Evolutionary conservation across 2,113 vertebrate species (phyloP).

Genomic region (Forbesichthys papilliferus): DNA sequence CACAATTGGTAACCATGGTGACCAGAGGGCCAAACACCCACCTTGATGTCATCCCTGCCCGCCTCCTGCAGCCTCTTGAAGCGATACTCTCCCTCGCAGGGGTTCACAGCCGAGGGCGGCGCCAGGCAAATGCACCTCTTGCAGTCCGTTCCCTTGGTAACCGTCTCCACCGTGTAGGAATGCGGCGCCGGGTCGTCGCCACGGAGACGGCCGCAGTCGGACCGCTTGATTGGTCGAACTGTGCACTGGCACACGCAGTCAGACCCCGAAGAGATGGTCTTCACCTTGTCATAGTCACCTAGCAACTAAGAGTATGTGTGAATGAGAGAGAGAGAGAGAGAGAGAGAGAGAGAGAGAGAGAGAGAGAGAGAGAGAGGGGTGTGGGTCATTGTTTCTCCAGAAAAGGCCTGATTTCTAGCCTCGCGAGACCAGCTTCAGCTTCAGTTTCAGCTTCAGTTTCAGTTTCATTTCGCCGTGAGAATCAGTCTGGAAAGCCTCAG

Average conservation of each 20-base stretch:
- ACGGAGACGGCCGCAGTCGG: constrained; percentile 81
- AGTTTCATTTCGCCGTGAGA: too few relatives aligned
- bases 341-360: constrained; percentile 7
- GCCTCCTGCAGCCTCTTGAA: constrained; percentile 89
- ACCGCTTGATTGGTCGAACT: constrained; percentile 85
- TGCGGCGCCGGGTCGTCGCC: constrained; percentile 68
- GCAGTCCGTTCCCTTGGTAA: constrained; percentile 88
- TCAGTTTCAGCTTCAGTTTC: too few relatives aligned
- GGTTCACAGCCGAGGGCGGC: constrained; percentile 89
- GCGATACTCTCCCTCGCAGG: constrained; percentile 91
- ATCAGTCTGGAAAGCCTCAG: too few relatives aligned
- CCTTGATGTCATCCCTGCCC: constrained; percentile 85
- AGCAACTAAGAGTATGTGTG: constrained; percentile 71
- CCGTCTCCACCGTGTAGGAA: constrained; percentile 91
- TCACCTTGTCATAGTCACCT: constrained; percentile 95
- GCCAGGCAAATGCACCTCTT: constrained; percentile 90
- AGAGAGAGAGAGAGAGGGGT: not conserved
- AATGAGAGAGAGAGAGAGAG: not conserved
- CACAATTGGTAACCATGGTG: not conserved
- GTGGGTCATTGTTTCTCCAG: too few relatives aligned
- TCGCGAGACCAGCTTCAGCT: too few relatives aligned
- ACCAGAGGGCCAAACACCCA: constrained; percentile 54
- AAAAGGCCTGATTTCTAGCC: too few relatives aligned
- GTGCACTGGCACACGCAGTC: constrained; percentile 91
- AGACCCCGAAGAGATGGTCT: constrained; percentile 87